Conservation (phyloP, 2,797 vertebrate genomes). For the Aeoliscus strigatus region DNA sequence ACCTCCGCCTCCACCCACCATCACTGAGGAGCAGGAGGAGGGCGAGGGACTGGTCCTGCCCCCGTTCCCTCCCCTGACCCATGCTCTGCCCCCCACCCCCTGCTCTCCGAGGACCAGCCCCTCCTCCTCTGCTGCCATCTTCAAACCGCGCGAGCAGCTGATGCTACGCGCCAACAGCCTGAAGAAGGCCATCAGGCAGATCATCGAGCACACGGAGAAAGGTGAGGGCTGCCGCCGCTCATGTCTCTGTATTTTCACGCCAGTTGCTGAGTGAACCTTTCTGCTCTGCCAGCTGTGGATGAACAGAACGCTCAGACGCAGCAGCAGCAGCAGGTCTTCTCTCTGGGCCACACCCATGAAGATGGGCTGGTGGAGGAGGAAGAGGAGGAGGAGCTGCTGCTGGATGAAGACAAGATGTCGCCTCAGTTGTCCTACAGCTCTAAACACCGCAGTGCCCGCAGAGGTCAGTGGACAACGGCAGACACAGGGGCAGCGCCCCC, state of each 20-base stretch:
- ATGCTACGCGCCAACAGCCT: conserved; percentile 94
- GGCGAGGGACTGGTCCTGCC: conserved; percentile 86
- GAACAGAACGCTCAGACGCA: conserved; percentile 82
- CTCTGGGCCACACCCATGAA: conserved; percentile 65
- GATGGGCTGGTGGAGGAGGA: conserved; percentile 82
- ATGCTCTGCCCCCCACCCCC: conserved; percentile 78
- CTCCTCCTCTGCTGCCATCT: conserved; percentile 70
- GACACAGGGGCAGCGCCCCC: too few species aligned
- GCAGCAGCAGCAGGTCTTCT: not conserved
- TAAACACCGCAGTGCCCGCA: too few species aligned
- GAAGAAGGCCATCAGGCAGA: conserved; percentile 94
- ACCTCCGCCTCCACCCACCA: conserved; percentile 76
- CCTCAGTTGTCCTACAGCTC: conserved; percentile 85
- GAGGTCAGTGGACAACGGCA: too few species aligned
- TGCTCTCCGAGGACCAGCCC: conserved; percentile 67
- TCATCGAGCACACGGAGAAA: conserved; percentile 94
- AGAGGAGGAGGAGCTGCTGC: conserved; percentile 81
- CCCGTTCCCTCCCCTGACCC: conserved; percentile 85
- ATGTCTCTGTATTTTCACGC: too few species aligned
- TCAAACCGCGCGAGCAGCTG: conserved; percentile 86
- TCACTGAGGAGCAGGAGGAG: conserved; percentile 80
- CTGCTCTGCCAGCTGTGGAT: conserved; percentile 84
- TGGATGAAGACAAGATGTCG: too few species aligned
- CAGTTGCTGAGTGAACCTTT: too few species aligned
- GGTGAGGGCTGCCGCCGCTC: conserved; percentile 60